Conservation (phyloP, 2,888 invertebrate species). For the Lasioglossum pauxillum region DNA sequence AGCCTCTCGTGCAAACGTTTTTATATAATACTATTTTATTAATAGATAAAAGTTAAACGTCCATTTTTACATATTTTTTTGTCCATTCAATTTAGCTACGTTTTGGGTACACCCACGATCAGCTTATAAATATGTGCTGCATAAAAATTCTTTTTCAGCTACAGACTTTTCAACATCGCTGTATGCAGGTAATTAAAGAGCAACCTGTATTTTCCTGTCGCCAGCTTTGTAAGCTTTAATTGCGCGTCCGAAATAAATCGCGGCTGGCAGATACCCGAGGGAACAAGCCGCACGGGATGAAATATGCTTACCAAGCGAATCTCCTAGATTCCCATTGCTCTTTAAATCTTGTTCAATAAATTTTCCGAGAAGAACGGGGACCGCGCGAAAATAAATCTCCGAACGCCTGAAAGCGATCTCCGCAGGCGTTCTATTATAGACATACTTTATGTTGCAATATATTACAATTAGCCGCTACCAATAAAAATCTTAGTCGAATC, state of each 20-base stretch:
- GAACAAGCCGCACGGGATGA: conserved; percentile 18
- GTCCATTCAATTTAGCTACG: neutral
- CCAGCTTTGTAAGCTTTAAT: neutral
- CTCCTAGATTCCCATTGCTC: conserved; percentile 56
- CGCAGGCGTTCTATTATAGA: conserved; percentile 56
- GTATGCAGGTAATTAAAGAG: neutral
- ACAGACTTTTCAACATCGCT: neutral
- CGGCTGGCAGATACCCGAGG: neutral
- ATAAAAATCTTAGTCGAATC: conserved; percentile 38
- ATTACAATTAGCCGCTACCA: conserved; percentile 53
- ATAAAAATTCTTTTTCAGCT: neutral
- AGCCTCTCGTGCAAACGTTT: neutral
- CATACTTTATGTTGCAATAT: conserved; percentile 50
- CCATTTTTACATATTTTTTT: neutral
- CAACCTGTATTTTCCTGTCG: neutral
- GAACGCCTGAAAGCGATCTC: conserved; percentile 46
- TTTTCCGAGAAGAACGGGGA: conserved; percentile 48
- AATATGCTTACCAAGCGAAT: conserved; percentile 43
- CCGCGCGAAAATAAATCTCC: conserved; percentile 49
- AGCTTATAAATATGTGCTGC: neutral
- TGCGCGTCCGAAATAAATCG: conserved; percentile 38
- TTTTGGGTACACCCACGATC: neutral
- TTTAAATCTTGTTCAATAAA: conserved; percentile 58
- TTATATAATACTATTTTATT: neutral
- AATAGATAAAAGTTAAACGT: neutral